A percentile compares a stretch with the other conserved stretches of the same genome.
Conservation (phyloP, 2,888 invertebrate genomes). For the Meta bourneti region DNA sequence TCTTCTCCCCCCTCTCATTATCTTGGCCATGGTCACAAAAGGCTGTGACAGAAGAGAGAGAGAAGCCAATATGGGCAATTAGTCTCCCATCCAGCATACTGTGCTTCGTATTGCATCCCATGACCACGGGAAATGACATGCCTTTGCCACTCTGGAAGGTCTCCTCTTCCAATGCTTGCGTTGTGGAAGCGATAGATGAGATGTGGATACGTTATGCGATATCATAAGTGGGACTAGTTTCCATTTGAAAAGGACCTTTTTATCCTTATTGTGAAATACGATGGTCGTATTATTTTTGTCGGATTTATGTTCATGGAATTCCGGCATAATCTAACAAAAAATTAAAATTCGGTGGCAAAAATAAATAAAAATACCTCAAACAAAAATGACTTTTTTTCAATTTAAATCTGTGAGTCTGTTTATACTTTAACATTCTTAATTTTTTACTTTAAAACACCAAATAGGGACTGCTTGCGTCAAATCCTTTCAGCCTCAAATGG, state of each 20-base stretch:
- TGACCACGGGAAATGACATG: constrained; percentile 15
- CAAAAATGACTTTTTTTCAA: too few relatives aligned
- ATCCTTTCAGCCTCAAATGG: too few relatives aligned
- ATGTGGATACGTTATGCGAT: neutral
- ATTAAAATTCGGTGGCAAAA: too few relatives aligned
- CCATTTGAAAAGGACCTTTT: neutral
- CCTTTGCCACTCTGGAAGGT: neutral
- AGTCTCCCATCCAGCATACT: constrained; percentile 30
- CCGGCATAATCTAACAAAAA: too few relatives aligned
- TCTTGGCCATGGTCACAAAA: constrained; percentile 51
- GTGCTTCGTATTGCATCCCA: constrained; percentile 11
- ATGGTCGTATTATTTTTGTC: neutral
- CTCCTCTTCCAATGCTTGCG: neutral
- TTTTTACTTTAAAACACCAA: too few relatives aligned
- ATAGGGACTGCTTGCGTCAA: too few relatives aligned
- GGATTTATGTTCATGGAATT: neutral
- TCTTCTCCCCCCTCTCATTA: constrained; percentile 55
- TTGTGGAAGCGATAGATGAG: neutral
- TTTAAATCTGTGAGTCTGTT: too few relatives aligned
- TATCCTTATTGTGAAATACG: neutral
- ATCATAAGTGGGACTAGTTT: neutral
- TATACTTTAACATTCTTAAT: too few relatives aligned
- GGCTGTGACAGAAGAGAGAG: constrained; percentile 34
- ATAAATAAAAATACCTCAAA: too few relatives aligned
- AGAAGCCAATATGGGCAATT: constrained; percentile 68